phyloP scores from a whole-genome alignment of 2,113 vertebrate species.

The Bothrops jararaca region DNA sequence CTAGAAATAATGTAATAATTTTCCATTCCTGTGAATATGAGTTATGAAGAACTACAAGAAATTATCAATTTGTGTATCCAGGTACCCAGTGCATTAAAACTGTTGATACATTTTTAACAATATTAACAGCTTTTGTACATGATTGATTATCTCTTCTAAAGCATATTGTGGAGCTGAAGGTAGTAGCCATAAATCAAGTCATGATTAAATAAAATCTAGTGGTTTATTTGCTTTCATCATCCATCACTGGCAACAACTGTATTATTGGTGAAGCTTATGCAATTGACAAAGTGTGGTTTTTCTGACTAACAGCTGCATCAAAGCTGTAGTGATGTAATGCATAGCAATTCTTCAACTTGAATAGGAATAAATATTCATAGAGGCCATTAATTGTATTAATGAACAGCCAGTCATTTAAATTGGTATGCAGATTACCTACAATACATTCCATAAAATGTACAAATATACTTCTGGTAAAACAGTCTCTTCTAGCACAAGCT shows the following conservation, averaged over 20 bases:
- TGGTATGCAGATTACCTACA: slow-evolving; percentile 52
- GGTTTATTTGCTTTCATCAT: slow-evolving; percentile 51
- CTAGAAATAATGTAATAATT: too few relatives aligned
- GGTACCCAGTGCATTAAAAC: background rate
- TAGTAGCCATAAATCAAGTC: background rate
- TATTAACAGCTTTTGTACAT: background rate
- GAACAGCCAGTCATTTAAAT: slow-evolving; percentile 36
- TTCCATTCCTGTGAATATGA: too few relatives aligned
- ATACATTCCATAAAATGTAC: slow-evolving; percentile 46
- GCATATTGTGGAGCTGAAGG: background rate
- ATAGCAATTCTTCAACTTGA: slow-evolving; percentile 31
- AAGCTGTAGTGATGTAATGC: background rate
- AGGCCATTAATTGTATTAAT: slow-evolving; percentile 44
- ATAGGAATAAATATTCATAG: slow-evolving; percentile 29
- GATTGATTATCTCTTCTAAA: background rate
- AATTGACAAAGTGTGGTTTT: slow-evolving; percentile 38
- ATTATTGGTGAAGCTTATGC: slow-evolving; percentile 52
- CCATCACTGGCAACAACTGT: slow-evolving; percentile 39
- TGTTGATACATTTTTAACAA: background rate
- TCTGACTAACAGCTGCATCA: background rate
- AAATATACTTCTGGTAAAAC: slow-evolving; percentile 50
- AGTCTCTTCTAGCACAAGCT: slow-evolving; percentile 64
- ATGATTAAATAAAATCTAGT: background rate
- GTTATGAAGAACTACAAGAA: too few relatives aligned
- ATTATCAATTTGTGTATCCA: background rate